Conservation (phyloP, 2,888 invertebrate genomes). For the Tinea pellionella region DNA sequence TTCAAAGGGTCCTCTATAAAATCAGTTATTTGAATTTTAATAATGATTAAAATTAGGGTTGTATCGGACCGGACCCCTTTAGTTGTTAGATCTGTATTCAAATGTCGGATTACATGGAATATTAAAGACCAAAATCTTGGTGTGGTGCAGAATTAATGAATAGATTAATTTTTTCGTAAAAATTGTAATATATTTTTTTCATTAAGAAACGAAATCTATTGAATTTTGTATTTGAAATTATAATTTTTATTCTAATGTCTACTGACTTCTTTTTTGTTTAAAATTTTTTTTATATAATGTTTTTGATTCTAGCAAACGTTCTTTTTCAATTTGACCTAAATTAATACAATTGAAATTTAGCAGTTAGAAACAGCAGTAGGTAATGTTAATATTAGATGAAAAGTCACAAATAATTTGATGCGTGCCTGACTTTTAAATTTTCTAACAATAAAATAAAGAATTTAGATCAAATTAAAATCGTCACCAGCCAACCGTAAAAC, state of each 20-base stretch:
- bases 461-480: conserved; percentile 1
- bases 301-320: background rate
- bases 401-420: background rate
- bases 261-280: no score
- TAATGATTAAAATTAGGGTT: conserved; percentile 38
- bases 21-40: conserved; percentile 25
- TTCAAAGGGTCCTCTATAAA: conserved; percentile 31
- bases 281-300: no score
- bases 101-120: background rate
- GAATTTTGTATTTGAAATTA: no score
- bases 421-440: background rate
- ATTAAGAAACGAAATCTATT: no score
- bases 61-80: background rate
- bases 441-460: conserved; percentile 1
- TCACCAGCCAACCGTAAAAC: background rate
- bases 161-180: no score
- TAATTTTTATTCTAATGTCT: no score
- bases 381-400: background rate
- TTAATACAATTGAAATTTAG: background rate
- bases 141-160: background rate
- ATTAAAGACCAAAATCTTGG: background rate
- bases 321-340: background rate
- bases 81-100: background rate
- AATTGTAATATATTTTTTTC: no score
- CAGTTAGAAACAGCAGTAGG: background rate